Percentiles rank a stretch among this genome's conserved stretches.
phyloP scores from a whole-genome alignment of 2,113 vertebrate genomes.

The Apaloderma vittatum region DNA sequence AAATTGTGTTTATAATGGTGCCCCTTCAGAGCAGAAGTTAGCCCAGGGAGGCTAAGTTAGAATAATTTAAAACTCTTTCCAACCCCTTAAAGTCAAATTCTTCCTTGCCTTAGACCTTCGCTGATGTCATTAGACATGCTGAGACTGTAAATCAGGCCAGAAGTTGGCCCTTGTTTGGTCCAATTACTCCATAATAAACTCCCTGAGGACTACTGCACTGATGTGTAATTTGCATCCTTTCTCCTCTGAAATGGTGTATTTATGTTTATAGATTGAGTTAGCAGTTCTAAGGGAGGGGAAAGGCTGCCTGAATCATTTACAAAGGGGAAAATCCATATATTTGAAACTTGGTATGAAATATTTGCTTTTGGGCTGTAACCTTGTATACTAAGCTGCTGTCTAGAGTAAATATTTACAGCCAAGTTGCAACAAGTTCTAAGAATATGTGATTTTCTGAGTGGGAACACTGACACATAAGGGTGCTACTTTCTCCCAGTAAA shows the following conservation, averaged over 20 bases:
- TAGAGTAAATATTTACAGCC: slow-evolving; percentile 77
- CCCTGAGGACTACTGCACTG: slow-evolving; percentile 32
- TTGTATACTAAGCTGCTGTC: slow-evolving; percentile 34
- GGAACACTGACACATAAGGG: slow-evolving; percentile 34
- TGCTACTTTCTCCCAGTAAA: slow-evolving; percentile 36
- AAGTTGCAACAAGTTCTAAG: slow-evolving; percentile 74
- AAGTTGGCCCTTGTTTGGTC: slow-evolving; percentile 52
- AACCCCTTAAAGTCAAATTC: slow-evolving; percentile 57
- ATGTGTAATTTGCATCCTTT: slow-evolving; percentile 51
- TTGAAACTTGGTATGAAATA: slow-evolving; percentile 60
- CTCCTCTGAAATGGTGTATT: slow-evolving; percentile 49
- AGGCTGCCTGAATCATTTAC: slow-evolving; percentile 62
- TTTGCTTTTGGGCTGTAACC: slow-evolving; percentile 64
- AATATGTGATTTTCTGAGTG: slow-evolving; percentile 50
- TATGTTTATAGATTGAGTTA: slow-evolving; percentile 68
- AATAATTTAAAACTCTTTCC: slow-evolving; percentile 34
- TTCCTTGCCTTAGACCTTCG: not conserved
- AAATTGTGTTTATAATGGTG: not conserved
- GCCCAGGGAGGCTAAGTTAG: not conserved
- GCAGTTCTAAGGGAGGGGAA: slow-evolving; percentile 45
- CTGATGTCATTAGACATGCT: slow-evolving; percentile 21
- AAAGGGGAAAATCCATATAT: slow-evolving; percentile 73
- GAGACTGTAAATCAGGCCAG: slow-evolving; percentile 58
- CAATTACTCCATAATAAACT: slow-evolving; percentile 57
- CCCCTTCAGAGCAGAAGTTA: not conserved